Conservation (phyloP, 2,113 vertebrate species). For the Cathartes aura region DNA sequence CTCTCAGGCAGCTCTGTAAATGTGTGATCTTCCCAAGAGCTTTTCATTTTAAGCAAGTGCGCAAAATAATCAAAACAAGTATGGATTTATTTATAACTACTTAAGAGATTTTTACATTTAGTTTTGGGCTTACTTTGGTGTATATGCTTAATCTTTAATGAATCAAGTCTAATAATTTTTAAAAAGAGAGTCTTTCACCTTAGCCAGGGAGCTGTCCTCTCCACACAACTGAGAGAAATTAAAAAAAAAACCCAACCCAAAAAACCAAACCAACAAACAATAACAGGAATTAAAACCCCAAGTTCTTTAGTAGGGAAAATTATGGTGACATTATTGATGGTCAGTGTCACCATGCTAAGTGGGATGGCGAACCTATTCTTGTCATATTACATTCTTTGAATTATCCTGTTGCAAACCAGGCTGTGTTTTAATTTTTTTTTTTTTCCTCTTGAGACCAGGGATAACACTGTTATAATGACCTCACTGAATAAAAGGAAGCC, state of each 20-base stretch:
- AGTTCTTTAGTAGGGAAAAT: neutral
- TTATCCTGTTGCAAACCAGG: neutral
- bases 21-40: slow-evolving; percentile 57
- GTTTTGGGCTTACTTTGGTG: neutral
- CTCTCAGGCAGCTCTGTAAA: slow-evolving; percentile 46
- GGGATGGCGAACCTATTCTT: neutral
- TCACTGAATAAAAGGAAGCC: neutral
- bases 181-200: neutral
- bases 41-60: slow-evolving; percentile 47
- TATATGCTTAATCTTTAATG: neutral
- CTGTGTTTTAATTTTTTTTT: neutral
- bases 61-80: slow-evolving; percentile 28
- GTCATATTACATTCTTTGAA: neutral
- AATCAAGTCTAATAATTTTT: neutral
- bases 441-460: neutral
- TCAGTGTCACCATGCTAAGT: neutral
- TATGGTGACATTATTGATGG: neutral
- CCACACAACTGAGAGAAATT: neutral
- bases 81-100: slow-evolving; percentile 45
- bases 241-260: neutral
- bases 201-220: neutral
- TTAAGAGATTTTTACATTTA: slow-evolving; percentile 15
- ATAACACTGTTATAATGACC: neutral
- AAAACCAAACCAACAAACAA: neutral
- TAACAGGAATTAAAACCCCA: neutral